Base-by-base conservation (phyloP, 1,140 invertebrate species). In the Venustaconcha ellipsiformis region DNA sequence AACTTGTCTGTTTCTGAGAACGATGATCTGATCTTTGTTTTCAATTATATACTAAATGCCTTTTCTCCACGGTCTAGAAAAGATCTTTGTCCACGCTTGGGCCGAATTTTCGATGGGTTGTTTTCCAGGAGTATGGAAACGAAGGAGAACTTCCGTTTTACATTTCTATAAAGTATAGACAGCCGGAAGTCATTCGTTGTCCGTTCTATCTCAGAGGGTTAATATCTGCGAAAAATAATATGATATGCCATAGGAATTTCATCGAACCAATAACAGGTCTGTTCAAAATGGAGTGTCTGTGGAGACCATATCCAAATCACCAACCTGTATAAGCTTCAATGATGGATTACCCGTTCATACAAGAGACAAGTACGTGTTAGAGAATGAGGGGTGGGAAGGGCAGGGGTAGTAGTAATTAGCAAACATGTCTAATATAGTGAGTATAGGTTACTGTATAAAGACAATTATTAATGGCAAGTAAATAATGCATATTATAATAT, bases 41-140 rank as follows among this genome's bases (percentile, higher is more conserved):
- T 2, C 2, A 37, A 2, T 37, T 2, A 37, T 2, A 37, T 5
- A 37, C 5, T 37, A 2, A 37, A 37, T 5, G 30, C 2, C 30
- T 37, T 37, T 37, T 37, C 30, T 5, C 2, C 30, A 2, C 30
- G 12, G 57, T 67, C 23, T 84, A 91, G 92, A 88, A 20, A 88
- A 91, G 73, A 84, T 89, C n/a, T 85, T 94, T n/a, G 90, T 93
- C 1, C 92, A 91, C 76, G 92, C 94, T 82, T 94, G 93, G 90
- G 92, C 92, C 4, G 93, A 92, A 83, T 93, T 93, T 81, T n/a
- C 91, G 93, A 0, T 94, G 93, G 87, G 94, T 93, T 26, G 92
- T 94, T 2, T 94, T 94, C 84, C 93, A 94, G 78, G 93, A 94
- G 88, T 91, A 92, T 72, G 93, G 93, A 4, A 93, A 92, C 77